A percentile compares a stretch with the other conserved stretches of the same genome.
Conservation (phyloP, 2,888 invertebrate species). For the Baccha elongata region DNA sequence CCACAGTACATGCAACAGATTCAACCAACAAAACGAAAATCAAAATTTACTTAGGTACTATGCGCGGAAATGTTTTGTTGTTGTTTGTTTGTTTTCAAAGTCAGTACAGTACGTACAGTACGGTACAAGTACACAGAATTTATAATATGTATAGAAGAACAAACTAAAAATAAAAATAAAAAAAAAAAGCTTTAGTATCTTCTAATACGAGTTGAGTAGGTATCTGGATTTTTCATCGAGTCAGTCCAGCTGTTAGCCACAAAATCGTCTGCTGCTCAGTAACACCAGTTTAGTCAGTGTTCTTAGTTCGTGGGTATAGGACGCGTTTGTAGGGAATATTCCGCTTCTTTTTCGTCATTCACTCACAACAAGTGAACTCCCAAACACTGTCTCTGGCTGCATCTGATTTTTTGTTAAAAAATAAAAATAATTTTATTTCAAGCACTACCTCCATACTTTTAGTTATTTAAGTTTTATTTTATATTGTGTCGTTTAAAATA, state of each 20-base stretch:
- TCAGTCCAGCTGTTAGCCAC: slow-evolving; percentile 52
- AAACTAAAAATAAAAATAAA: not conserved
- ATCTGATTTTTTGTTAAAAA: slow-evolving; percentile 29
- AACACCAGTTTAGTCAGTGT: slow-evolving; percentile 79
- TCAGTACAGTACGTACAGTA: not conserved
- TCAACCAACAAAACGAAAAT: too few relatives aligned
- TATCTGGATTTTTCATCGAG: slow-evolving; percentile 66
- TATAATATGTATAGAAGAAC: not conserved
- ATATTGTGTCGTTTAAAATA: not conserved
- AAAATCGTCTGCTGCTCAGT: slow-evolving; percentile 53
- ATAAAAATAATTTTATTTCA: not conserved
- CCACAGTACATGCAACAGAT: too few relatives aligned
- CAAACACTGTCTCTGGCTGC: slow-evolving; percentile 20
- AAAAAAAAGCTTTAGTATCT: slow-evolving; percentile 14
- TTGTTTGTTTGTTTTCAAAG: not conserved
- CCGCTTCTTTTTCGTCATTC: slow-evolving; percentile 32
- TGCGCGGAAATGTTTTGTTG: not conserved
- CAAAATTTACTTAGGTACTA: too few relatives aligned
- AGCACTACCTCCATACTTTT: too few relatives aligned
- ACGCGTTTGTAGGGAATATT: slow-evolving; percentile 73
- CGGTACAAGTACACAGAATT: too few relatives aligned
- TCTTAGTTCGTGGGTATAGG: slow-evolving; percentile 79
- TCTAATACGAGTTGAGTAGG: slow-evolving; percentile 28
- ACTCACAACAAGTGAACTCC: slow-evolving; percentile 6
- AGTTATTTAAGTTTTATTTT: not conserved